These are phyloP conservation scores for Rhopalosiphum padi DNA, from an alignment of 1,140 invertebrate species.

Conservation along the genomic window DNA sequence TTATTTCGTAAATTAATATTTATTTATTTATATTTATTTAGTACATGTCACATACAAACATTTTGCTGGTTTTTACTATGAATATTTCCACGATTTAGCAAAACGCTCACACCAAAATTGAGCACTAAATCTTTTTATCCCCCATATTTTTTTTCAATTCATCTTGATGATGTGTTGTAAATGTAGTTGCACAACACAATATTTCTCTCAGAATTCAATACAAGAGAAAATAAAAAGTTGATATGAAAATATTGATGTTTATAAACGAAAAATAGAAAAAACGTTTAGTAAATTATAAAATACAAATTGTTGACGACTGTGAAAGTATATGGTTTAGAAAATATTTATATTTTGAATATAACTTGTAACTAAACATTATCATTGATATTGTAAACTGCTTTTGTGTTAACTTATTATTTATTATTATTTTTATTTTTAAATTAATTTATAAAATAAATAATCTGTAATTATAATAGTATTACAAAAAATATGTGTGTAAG, in stretches of 20 bases:
- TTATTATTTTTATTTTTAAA: too few relatives aligned
- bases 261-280: neutral
- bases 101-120: neutral
- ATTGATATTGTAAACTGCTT: neutral
- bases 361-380: neutral
- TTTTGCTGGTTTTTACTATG: neutral
- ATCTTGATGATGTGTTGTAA: neutral
- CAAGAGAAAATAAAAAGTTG: neutral
- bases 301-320: too few relatives aligned
- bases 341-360: neutral
- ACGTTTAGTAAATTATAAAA: neutral
- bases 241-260: neutral
- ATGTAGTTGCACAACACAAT: neutral
- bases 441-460: too few relatives aligned
- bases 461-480: too few relatives aligned
- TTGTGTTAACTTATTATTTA: neutral
- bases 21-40: neutral
- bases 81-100: neutral
- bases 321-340: neutral
- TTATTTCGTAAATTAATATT: neutral
- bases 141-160: neutral
- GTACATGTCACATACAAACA: neutral
- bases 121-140: neutral
- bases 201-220: neutral
- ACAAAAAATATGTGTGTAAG: too few relatives aligned